Evolutionary conservation across 2,888 invertebrate species (phyloP).

Genomic region (Lamellibrachia satsuma): DNA sequence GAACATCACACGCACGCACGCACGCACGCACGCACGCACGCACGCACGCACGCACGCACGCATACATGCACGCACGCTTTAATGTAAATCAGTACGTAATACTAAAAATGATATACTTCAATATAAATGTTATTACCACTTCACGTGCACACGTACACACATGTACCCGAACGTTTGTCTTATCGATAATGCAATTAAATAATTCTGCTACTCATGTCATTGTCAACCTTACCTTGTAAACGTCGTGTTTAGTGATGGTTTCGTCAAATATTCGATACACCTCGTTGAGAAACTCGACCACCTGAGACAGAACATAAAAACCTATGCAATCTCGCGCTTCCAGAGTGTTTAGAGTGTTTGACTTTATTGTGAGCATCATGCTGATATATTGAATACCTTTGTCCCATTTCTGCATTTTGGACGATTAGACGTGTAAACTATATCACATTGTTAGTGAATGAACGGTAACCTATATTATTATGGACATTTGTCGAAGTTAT

Average conservation of each 20-base stretch:
- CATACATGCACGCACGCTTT: not conserved
- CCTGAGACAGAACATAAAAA: not conserved
- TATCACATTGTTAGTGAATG: too few relatives aligned
- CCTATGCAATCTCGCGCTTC: not conserved
- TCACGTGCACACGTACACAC: not conserved
- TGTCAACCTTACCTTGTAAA: not conserved
- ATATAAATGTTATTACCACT: not conserved
- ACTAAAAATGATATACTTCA: too few relatives aligned
- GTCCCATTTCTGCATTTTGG: too few relatives aligned
- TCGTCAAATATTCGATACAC: not conserved
- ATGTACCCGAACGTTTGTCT: not conserved
- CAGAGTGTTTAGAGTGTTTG: not conserved
- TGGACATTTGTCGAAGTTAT: too few relatives aligned
- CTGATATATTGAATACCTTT: too few relatives aligned
- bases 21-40: not conserved
- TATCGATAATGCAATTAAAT: not conserved
- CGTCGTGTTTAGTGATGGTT: not conserved
- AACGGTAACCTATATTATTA: too few relatives aligned
- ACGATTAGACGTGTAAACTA: too few relatives aligned
- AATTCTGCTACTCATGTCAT: not conserved
- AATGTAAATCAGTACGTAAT: too few relatives aligned
- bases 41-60: not conserved
- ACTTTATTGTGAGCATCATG: too few relatives aligned
- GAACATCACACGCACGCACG: not conserved
- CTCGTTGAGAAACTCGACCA: not conserved